phyloP scores from a whole-genome alignment of 2,888 invertebrate species.

The Lampropteryx suffumata region DNA sequence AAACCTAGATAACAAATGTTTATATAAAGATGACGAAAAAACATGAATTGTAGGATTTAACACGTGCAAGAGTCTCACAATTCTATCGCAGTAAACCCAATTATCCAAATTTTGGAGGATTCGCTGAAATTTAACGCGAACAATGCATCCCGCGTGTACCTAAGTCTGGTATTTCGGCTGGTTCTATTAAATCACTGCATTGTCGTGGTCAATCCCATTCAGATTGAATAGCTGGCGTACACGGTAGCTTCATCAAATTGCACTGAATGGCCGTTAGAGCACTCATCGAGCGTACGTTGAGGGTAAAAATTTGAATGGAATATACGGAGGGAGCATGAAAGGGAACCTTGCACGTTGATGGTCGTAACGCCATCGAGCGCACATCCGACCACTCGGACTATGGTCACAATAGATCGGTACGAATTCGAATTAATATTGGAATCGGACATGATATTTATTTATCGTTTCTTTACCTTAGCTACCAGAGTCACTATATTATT shows the following conservation, averaged over 20 bases:
- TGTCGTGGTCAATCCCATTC: slow-evolving; percentile 74
- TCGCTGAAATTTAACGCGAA: slow-evolving; percentile 36
- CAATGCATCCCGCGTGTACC: slow-evolving; percentile 32
- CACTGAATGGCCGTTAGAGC: slow-evolving; percentile 76
- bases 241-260: slow-evolving; percentile 79
- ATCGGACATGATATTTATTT: slow-evolving; percentile 59
- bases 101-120: slow-evolving; percentile 29
- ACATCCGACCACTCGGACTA: slow-evolving; percentile 72
- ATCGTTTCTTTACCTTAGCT: slow-evolving; percentile 33
- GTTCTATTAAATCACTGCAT: slow-evolving; percentile 73
- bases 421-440: slow-evolving; percentile 73
- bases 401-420: slow-evolving; percentile 66
- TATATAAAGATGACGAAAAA: too few species aligned
- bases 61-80: too few species aligned
- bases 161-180: slow-evolving; percentile 56
- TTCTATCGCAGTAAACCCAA: neutral
- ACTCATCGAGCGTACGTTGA: slow-evolving; percentile 70
- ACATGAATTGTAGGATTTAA: too few species aligned
- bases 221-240: slow-evolving; percentile 63
- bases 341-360: slow-evolving; percentile 42
- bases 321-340: slow-evolving; percentile 57
- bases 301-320: slow-evolving; percentile 82
- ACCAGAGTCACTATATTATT: too few species aligned
- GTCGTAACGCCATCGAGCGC: slow-evolving; percentile 56
- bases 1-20: too few species aligned